Percentiles rank a stretch among this genome's conserved stretches.
These are phyloP conservation scores for Papio anubis DNA, from an alignment of 2,113 vertebrate species.

Conservation along the genomic window DNA sequence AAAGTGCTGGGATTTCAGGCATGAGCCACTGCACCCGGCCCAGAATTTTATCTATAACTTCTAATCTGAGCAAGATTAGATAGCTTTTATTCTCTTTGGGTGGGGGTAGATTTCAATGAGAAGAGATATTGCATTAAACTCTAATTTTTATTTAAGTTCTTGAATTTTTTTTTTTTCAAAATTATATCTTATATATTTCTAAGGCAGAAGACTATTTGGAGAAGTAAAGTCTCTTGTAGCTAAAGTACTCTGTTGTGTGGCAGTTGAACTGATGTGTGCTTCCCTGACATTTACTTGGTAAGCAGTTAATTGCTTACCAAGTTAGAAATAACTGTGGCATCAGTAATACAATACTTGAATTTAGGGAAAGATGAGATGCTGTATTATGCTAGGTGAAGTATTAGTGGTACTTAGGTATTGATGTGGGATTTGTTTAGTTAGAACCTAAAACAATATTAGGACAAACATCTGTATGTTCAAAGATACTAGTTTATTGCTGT, in stretches of 20 bases:
- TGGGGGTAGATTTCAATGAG: not conserved
- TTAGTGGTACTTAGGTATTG: not conserved
- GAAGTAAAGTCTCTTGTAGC: not conserved
- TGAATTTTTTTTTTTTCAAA: not conserved
- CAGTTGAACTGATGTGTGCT: not conserved
- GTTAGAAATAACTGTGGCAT: not conserved
- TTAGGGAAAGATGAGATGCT: not conserved
- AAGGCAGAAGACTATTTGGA: not conserved
- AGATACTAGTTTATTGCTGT: not conserved
- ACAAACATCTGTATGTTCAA: not conserved
- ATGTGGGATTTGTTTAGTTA: conserved; percentile 20
- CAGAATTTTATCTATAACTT: conserved; percentile 19
- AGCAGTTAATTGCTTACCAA: not conserved
- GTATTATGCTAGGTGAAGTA: not conserved
- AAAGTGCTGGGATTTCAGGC: no score
- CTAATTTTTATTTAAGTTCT: not conserved
- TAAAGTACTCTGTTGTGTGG: not conserved
- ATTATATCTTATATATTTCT: not conserved
- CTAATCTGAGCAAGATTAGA: not conserved
- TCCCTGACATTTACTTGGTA: not conserved
- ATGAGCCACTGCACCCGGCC: no score
- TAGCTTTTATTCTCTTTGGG: not conserved
- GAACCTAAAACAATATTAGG: not conserved
- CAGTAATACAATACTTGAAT: conserved; percentile 13
- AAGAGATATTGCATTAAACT: not conserved